Evolutionary conservation across 2,797 vertebrate genomes (phyloP).

Genomic region (Crocidura indochinensis): DNA sequence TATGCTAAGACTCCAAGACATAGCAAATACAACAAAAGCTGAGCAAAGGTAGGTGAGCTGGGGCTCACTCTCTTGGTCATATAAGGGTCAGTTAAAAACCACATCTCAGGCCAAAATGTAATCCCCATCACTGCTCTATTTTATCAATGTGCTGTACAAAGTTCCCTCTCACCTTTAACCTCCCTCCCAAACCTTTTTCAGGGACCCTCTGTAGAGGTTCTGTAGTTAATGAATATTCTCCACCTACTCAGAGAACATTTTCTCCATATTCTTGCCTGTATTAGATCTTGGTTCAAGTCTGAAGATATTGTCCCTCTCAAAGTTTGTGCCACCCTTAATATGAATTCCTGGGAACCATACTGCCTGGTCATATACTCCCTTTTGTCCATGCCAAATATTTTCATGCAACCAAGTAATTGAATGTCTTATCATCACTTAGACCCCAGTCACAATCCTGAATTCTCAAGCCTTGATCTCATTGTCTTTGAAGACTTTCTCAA

Average conservation of each 20-base stretch:
- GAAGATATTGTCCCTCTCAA: too few species aligned
- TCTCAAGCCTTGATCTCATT: background rate
- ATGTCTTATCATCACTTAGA: background rate
- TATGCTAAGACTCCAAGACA: background rate
- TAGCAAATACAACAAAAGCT: background rate
- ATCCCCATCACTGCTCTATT: too few species aligned
- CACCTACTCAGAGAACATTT: conserved; percentile 1
- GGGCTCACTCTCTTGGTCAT: background rate
- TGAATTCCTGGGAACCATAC: background rate
- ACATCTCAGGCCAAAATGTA: background rate
- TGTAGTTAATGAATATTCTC: background rate
- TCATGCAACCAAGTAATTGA: background rate
- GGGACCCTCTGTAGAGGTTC: background rate
- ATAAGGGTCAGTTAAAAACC: background rate
- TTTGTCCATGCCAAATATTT: background rate
- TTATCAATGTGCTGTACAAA: background rate
- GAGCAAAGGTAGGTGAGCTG: background rate
- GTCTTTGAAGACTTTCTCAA: background rate
- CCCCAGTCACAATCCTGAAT: background rate
- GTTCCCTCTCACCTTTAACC: background rate
- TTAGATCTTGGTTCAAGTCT: background rate
- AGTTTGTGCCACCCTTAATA: background rate
- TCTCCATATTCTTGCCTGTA: background rate
- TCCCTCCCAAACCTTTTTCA: background rate
- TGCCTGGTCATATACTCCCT: background rate